These are phyloP conservation scores for Oeneis ivallda DNA, from an alignment of 2,888 invertebrate species.

Conservation along the genomic window DNA sequence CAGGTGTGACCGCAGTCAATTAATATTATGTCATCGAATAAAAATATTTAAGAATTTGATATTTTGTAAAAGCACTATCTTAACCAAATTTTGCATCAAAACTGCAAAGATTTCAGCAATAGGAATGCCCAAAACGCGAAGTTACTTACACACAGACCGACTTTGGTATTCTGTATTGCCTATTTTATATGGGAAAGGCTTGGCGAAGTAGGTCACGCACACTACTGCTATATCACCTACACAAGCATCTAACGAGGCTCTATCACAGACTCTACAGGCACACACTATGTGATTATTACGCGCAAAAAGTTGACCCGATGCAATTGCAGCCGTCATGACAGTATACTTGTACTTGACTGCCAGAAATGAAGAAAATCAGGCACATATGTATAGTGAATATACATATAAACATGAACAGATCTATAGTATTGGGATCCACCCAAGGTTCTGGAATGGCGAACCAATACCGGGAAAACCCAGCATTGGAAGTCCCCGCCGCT, in stretches of 20 bases:
- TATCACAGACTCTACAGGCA: slow-evolving; percentile 1
- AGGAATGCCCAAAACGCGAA: slow-evolving; percentile 29
- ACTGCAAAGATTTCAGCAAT: not conserved
- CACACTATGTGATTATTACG: not conserved
- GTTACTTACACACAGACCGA: slow-evolving; percentile 26
- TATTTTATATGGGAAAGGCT: slow-evolving; percentile 31
- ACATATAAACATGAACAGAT: too few relatives aligned
- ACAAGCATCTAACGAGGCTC: slow-evolving; percentile 30
- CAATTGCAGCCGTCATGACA: too few relatives aligned
- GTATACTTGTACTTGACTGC: too few relatives aligned
- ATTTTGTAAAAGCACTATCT: not conserved
- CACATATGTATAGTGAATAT: too few relatives aligned
- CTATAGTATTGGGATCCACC: too few relatives aligned
- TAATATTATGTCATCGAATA: too few relatives aligned
- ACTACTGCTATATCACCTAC: slow-evolving; percentile 49
- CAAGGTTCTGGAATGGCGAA: too few relatives aligned
- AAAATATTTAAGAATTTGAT: not conserved
- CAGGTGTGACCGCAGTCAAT: too few relatives aligned
- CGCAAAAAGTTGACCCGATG: not conserved
- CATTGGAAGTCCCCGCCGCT: too few relatives aligned
- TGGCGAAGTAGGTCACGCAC: slow-evolving; percentile 62
- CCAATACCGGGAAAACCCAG: too few relatives aligned
- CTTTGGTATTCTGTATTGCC: slow-evolving; percentile 17
- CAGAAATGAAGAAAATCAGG: too few relatives aligned
- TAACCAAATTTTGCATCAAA: not conserved